phyloP scores from a whole-genome alignment of 2,888 invertebrate genomes.

The Andrena praecox region DNA sequence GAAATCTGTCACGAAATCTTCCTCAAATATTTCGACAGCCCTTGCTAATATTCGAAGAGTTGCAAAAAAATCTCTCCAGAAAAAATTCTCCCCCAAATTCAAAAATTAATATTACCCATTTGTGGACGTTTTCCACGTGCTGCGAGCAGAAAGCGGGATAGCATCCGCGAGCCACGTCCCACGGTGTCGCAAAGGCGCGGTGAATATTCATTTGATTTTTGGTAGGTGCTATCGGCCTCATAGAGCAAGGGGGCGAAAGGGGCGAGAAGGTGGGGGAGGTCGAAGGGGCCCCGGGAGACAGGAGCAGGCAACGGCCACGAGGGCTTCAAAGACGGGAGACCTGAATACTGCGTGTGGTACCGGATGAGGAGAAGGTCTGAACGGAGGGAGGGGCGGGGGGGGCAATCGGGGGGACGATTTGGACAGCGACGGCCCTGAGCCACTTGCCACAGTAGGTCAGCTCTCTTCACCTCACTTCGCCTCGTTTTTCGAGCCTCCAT shows the following conservation, averaged over 20 bases:
- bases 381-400: constrained; percentile 30
- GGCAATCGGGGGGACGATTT: constrained; percentile 78
- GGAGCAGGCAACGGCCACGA: constrained; percentile 23
- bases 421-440: constrained; percentile 85
- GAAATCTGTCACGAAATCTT: no score
- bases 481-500: constrained; percentile 82
- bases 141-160: no score
- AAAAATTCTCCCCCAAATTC: no score
- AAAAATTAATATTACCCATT: no score
- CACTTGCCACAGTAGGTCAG: constrained; percentile 85
- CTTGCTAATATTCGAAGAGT: no score
- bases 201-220: constrained; percentile 2
- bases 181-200: constrained; percentile 2
- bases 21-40: no score
- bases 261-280: constrained; percentile 31
- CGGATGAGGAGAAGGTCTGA: constrained; percentile 64
- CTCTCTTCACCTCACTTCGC: constrained; percentile 84
- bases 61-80: no score
- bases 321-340: constrained; percentile 57
- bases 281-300: background rate
- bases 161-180: background rate
- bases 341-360: constrained; percentile 71
- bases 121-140: background rate
- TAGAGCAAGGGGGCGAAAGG: constrained; percentile 37
- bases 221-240: constrained; percentile 26